phyloP scores from a whole-genome alignment of 2,888 invertebrate species.

The Pelosia muscerda region DNA sequence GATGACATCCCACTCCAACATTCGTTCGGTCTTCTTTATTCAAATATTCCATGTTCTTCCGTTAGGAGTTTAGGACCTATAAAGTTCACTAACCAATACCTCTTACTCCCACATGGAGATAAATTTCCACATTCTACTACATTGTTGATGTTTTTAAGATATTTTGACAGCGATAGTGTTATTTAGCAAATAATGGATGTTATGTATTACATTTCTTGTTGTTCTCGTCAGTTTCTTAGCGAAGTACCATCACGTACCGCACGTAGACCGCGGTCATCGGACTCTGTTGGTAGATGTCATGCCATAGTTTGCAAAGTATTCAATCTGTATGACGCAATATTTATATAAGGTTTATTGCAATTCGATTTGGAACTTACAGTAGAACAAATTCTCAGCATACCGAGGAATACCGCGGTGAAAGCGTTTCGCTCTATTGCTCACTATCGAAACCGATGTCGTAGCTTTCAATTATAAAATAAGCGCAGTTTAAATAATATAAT shows the following conservation, averaged over 20 bases:
- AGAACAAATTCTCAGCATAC: constrained; percentile 17
- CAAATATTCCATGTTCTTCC: too few relatives aligned
- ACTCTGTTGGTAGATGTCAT: constrained; percentile 13
- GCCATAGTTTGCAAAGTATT: constrained; percentile 9
- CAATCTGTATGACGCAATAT: constrained; percentile 18
- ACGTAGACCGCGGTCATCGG: constrained; percentile 20
- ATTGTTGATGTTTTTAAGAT: background rate
- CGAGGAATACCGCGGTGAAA: constrained; percentile 8
- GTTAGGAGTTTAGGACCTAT: too few relatives aligned
- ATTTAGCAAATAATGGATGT: too few relatives aligned
- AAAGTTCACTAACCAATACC: too few relatives aligned
- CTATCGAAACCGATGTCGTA: constrained; percentile 16
- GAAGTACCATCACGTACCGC: constrained; percentile 29
- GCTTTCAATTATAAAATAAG: constrained; percentile 15
- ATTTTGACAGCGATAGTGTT: background rate
- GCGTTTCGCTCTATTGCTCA: constrained; percentile 16
- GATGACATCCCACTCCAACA: too few relatives aligned
- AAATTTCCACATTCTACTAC: too few relatives aligned
- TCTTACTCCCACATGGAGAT: too few relatives aligned
- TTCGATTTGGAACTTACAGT: background rate
- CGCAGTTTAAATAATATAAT: background rate
- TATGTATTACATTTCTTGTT: background rate
- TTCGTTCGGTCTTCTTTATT: too few relatives aligned
- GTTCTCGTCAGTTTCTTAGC: constrained; percentile 24
- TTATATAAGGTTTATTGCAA: constrained; percentile 10